Evolutionary conservation across 1,140 invertebrate genomes (phyloP), one percentile per base, ranked within the genome.

Genomic region (Bombus polaris): DNA sequence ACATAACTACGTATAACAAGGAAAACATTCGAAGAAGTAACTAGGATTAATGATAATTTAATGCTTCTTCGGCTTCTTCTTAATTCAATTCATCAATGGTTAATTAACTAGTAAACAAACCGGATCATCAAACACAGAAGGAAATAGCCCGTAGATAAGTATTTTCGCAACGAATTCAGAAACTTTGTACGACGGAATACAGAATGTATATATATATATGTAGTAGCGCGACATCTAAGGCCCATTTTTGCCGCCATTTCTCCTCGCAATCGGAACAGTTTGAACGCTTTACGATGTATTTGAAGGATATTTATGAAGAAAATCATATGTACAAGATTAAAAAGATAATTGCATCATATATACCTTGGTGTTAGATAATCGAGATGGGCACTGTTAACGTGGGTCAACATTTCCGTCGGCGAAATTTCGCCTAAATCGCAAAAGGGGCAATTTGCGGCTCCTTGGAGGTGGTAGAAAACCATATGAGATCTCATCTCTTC

Each of bases 401-500:
- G 98, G 25, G 97, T 93, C 79, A 97, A 94, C 94, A 98, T 97
- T 94, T 98, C 97, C 28, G 97, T 96, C 10, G 97, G 96, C 35
- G 97, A 96, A 22, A 97, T 96, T 84, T 97, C 96, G 22, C 96
- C 96, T 62, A 98, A 95, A 93, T 98, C 97, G 94, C 98, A 98
- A 93, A 98, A 98, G 0, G 98, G 97, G 93, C 98, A 98, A 53
- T 97, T 97, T 32, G 96, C 96, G 78, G 97, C 96, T 10, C 97
- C 97, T 83, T 98, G 97, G 9, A 98, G 96, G 94, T 98, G 98
- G 90, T 96, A 97, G 42, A 97, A 95, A 57, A 97, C 95, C 85
- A 97, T 97, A 93, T 98, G 98, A 37, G 96, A 95, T 88, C 97
- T 95, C 96, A 98, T 97, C 88, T 97, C 97, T 73, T 97, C 97